These are phyloP conservation scores for Drosophila stalkeri DNA, from an alignment of 2,888 invertebrate genomes.

Conservation along the genomic window DNA sequence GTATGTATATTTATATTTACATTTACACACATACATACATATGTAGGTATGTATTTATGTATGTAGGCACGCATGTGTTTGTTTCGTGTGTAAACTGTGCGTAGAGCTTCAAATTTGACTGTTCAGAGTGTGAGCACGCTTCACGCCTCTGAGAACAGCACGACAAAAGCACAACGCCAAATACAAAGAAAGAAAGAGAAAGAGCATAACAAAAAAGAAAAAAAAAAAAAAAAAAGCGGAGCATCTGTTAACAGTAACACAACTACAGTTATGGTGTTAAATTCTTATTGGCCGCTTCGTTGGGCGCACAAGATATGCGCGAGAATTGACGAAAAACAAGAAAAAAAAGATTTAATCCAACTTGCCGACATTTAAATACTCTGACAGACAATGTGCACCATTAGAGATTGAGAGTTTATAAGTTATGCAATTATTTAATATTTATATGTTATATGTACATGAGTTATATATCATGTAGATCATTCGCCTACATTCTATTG, in stretches of 20 bases:
- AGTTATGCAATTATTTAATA: background rate
- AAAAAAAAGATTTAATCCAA: no score
- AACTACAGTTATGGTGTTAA: conserved; percentile 55
- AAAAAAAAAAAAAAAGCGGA: conserved; percentile 13
- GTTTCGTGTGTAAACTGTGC: background rate
- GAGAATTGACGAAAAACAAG: conserved; percentile 15
- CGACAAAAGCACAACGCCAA: conserved; percentile 14
- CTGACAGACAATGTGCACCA: background rate
- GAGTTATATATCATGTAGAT: background rate
- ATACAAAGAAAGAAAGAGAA: conserved; percentile 1
- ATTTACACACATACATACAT: background rate
- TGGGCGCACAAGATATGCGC: conserved; percentile 14
- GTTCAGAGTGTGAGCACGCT: conserved; percentile 32
- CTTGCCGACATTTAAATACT: background rate
- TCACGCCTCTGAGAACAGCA: conserved; percentile 33
- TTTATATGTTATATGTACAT: background rate
- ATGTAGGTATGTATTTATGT: background rate
- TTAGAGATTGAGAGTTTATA: background rate
- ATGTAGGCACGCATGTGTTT: conserved; percentile 1
- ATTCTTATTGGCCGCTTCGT: conserved; percentile 48
- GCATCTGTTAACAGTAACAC: conserved; percentile 30
- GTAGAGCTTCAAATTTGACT: background rate
- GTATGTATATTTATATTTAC: no score
- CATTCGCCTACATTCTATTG: background rate
- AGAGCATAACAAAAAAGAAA: conserved; percentile 1